Percentiles rank a stretch among this genome's conserved stretches.
Conservation (phyloP, 2,113 vertebrate species). For the Corynorhinus townsendii region DNA sequence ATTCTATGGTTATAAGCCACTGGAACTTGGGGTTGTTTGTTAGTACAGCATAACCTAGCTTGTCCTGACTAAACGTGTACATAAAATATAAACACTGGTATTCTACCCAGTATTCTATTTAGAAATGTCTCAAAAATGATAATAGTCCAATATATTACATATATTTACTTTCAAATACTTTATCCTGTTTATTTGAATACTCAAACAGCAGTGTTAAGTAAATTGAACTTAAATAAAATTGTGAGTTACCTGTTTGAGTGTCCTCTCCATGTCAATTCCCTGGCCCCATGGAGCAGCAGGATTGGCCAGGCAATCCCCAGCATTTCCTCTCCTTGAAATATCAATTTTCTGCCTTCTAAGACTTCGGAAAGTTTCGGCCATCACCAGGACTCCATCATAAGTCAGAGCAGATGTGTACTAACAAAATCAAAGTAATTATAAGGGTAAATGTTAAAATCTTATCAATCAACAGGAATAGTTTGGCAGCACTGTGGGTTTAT, state of each 20-base stretch:
- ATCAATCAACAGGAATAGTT: background rate
- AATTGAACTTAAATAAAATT: background rate
- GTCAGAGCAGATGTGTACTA: conserved; percentile 98
- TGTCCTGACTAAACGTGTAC: background rate
- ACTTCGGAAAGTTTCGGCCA: conserved; percentile 98
- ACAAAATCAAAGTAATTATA: conserved; percentile 29
- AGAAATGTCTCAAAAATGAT: background rate
- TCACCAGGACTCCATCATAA: conserved; percentile 97
- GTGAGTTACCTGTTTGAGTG: conserved; percentile 92
- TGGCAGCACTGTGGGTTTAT: background rate
- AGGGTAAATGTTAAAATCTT: background rate
- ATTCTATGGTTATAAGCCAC: background rate
- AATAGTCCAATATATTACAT: background rate
- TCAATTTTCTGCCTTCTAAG: conserved; percentile 97
- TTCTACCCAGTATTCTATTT: background rate
- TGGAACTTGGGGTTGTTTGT: background rate
- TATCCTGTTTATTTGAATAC: background rate
- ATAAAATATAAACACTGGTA: background rate
- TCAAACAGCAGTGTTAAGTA: background rate
- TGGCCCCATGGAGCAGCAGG: conserved; percentile 98
- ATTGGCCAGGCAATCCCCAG: conserved; percentile 98
- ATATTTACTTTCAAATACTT: background rate
- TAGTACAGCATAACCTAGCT: background rate
- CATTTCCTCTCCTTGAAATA: conserved; percentile 97
- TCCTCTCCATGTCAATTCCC: conserved; percentile 99